phyloP scores from a whole-genome alignment of 2,888 invertebrate species.

The Sylvicola cinctus region DNA sequence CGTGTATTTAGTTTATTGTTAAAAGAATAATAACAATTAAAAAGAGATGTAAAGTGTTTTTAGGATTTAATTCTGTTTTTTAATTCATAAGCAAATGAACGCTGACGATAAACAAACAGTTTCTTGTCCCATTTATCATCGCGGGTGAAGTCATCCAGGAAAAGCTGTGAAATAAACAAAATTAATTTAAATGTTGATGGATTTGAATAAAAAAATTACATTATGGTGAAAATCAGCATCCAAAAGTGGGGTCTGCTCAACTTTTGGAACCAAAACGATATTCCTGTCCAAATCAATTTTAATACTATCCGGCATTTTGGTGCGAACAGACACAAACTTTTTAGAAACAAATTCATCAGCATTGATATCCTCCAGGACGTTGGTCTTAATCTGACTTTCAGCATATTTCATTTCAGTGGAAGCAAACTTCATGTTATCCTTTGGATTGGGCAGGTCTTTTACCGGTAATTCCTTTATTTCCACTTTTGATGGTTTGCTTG shows the following conservation, averaged over 20 bases:
- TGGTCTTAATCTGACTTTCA: conserved; percentile 10
- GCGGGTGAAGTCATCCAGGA: background rate
- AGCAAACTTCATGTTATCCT: background rate
- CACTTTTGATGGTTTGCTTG: conserved; percentile 12
- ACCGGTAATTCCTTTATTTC: background rate
- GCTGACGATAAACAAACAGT: background rate
- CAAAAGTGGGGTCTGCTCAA: conserved; percentile 28
- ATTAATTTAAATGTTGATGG: background rate
- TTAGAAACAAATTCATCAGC: conserved; percentile 44
- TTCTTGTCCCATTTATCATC: background rate
- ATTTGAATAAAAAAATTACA: conserved; percentile 27
- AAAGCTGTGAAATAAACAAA: background rate
- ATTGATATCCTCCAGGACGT: conserved; percentile 47
- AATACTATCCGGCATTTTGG: conserved; percentile 32
- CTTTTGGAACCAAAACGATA: conserved; percentile 43
- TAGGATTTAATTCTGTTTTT: background rate
- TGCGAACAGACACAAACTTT: conserved; percentile 32
- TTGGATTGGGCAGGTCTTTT: too few species aligned
- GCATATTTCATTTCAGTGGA: background rate
- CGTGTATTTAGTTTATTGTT: too few species aligned
- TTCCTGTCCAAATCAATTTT: conserved; percentile 51
- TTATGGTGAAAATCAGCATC: conserved; percentile 44
- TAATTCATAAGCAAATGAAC: background rate
- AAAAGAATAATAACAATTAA: background rate
- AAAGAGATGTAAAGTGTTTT: conserved; percentile 1